A percentile compares a stretch with the other conserved stretches of the same genome.
Conservation (phyloP, 2,888 invertebrate genomes). For the Sympetrum striolatum region DNA sequence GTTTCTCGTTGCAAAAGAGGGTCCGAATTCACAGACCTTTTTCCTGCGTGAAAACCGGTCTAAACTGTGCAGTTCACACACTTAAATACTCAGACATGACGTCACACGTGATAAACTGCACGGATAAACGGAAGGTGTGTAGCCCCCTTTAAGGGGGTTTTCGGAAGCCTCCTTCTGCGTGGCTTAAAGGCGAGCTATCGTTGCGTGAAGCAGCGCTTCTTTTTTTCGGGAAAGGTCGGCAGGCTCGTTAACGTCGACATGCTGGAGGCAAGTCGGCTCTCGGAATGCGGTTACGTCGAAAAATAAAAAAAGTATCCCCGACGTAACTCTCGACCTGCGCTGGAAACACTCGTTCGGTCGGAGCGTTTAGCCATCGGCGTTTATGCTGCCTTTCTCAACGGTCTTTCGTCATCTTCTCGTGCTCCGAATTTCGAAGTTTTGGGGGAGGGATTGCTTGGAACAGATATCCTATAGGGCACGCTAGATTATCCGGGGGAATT, state of each 20-base stretch:
- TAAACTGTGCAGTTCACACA: no score
- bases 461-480: no score
- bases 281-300: constrained; percentile 30
- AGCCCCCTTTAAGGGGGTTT: not conserved
- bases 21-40: no score
- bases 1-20: no score
- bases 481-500: no score
- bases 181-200: not conserved
- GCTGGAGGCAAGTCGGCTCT: not conserved
- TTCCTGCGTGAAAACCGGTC: no score
- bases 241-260: not conserved
- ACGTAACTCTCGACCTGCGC: not conserved
- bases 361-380: not conserved
- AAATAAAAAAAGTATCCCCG: no score
- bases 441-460: not conserved
- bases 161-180: not conserved
- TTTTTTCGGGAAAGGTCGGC: not conserved
- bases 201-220: not conserved
- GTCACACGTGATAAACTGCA: no score
- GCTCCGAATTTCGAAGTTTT: not conserved
- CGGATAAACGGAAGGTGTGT: no score
- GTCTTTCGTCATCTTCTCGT: not conserved
- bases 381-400: not conserved
- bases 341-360: not conserved
- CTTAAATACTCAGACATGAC: no score